Evolutionary conservation across 2,888 invertebrate genomes (phyloP), one percentile per base, ranked within the genome.

Genomic region (Steinernema carpocapsae): DNA sequence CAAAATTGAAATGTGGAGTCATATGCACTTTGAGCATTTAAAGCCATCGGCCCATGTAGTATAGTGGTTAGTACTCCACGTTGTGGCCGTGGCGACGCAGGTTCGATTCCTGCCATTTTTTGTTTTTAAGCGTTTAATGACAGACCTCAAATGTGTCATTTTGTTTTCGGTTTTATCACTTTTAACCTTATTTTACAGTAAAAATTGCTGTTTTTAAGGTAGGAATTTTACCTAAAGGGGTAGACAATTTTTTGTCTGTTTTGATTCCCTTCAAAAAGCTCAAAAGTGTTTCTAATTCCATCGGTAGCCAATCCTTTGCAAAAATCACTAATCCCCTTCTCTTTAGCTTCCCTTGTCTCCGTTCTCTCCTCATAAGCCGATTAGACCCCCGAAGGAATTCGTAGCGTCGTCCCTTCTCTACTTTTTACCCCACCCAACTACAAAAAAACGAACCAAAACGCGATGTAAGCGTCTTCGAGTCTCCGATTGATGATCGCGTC

Each of bases 1-100:
- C n/a, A n/a, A n/a, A n/a, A n/a, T n/a, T n/a, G n/a, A n/a, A n/a
- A n/a, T n/a, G n/a, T n/a, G n/a, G n/a, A n/a, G n/a, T n/a, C n/a
- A n/a, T n/a, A n/a, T n/a, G n/a, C n/a, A n/a, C n/a, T n/a, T n/a
- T n/a, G n/a, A n/a, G n/a, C n/a, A n/a, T n/a, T n/a, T n/a, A n/a
- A n/a, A n/a, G n/a, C n/a, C n/a, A 17, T 77, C 74, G 79, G 79
- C 79, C 80, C 80, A 81, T 73, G 82, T 84, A 84, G 84, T 84
- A 84, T 84, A 84, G 84, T 84, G 84, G 84, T 84, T 84, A 83
- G 84, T 84, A 84, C 84, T 84, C 84, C 82, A 83, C 84, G 84
- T 84, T 84, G 84, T 84, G 83, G 84, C 84, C 84, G 84, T 83
- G 82, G 84, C 84, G 84, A 84, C 84, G 80, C 78, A 77, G 82